A percentile compares a stretch with the other conserved stretches of the same genome.
Conservation (phyloP, 2,797 vertebrate species). For the Thalassophryne amazonica region DNA sequence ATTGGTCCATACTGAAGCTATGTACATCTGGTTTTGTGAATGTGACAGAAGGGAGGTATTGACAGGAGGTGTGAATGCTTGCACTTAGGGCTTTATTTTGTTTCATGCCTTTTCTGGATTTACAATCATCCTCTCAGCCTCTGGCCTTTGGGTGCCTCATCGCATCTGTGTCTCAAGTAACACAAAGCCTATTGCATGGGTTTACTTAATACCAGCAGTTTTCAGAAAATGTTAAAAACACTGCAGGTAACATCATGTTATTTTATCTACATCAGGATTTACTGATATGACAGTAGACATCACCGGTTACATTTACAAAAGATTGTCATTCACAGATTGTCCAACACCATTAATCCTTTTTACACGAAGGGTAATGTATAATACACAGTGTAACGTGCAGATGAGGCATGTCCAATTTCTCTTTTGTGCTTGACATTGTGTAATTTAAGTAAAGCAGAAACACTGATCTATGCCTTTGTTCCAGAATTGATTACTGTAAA, state of each 20-base stretch:
- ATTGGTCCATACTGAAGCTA: slow-evolving; percentile 24
- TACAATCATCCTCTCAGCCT: slow-evolving; percentile 55
- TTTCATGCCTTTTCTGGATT: slow-evolving; percentile 61
- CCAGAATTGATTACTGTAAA: too few species aligned
- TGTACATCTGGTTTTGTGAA: slow-evolving; percentile 41
- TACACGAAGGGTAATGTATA: too few species aligned
- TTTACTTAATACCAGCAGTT: slow-evolving; percentile 1
- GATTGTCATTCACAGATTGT: too few species aligned
- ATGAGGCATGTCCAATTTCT: too few species aligned
- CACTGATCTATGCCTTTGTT: too few species aligned
- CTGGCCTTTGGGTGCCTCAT: slow-evolving; percentile 28
- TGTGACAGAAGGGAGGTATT: slow-evolving; percentile 32
- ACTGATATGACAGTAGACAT: background rate
- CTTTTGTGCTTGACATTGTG: too few species aligned
- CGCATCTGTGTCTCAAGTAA: slow-evolving; percentile 57
- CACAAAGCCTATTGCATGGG: slow-evolving; percentile 20
- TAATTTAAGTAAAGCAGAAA: too few species aligned
- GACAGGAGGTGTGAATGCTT: slow-evolving; percentile 52
- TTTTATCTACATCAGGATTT: background rate
- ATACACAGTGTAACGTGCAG: too few species aligned
- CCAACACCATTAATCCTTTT: too few species aligned
- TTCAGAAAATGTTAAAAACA: background rate
- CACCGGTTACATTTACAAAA: background rate
- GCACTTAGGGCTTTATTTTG: slow-evolving; percentile 60
- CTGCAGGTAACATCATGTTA: background rate